A percentile compares a stretch with the other conserved stretches of the same genome.
These are phyloP conservation scores for Drosophila oshimai DNA, from an alignment of 1,140 invertebrate genomes.

Conservation along the genomic window DNA sequence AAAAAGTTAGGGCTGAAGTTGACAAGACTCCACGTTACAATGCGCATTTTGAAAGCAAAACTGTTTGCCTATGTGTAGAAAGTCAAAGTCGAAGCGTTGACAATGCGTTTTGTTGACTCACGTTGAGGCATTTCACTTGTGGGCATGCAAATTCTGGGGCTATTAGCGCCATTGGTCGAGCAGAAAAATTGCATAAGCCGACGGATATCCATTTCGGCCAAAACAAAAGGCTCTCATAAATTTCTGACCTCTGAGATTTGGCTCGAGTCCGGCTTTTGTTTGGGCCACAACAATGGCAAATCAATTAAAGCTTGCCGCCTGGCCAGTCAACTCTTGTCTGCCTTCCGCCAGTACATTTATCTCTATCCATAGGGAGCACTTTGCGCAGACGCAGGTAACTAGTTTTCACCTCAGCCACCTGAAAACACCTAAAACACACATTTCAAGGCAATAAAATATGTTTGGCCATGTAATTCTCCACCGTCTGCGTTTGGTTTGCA, in stretches of 20 bases:
- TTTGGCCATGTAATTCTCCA: conserved; percentile 31
- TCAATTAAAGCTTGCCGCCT: conserved; percentile 61
- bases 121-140: conserved; percentile 50
- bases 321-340: conserved; percentile 28
- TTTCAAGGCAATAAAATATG: conserved; percentile 73
- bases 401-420: conserved; percentile 46
- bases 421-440: conserved; percentile 56
- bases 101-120: conserved; percentile 58
- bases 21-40: conserved; percentile 54
- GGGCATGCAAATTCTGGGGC: conserved; percentile 53
- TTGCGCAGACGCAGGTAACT: conserved; percentile 46
- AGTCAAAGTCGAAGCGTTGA: conserved; percentile 50
- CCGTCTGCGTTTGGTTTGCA: neutral
- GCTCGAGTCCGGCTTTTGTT: conserved; percentile 26
- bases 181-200: conserved; percentile 9
- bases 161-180: conserved; percentile 3
- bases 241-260: conserved; percentile 32
- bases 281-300: conserved; percentile 51
- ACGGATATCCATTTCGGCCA: conserved; percentile 38
- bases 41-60: conserved; percentile 62
- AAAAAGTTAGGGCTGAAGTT: conserved; percentile 37
- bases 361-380: conserved; percentile 22
- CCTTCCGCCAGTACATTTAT: conserved; percentile 42
- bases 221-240: conserved; percentile 38
- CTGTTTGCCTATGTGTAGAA: conserved; percentile 59